Percentiles rank a stretch among this genome's conserved stretches.
These are phyloP conservation scores for Ornithoptera priamus DNA, from an alignment of 2,888 invertebrate genomes.

Conservation along the genomic window DNA sequence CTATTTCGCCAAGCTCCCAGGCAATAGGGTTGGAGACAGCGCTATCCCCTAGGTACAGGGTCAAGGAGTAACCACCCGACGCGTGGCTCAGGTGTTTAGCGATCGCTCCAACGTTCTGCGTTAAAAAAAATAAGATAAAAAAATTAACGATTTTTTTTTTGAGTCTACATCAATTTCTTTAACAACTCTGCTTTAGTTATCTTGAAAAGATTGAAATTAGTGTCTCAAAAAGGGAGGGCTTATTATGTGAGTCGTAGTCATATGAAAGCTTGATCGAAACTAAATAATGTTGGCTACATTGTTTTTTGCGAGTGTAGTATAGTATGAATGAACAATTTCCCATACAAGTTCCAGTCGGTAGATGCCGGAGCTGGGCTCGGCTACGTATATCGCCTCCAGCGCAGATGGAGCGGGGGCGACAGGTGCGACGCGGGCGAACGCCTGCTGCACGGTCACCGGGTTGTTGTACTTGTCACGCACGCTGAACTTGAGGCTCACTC, in stretches of 20 bases:
- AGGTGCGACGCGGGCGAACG: slow-evolving; percentile 89
- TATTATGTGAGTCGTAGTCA: too few relatives aligned
- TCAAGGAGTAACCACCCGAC: slow-evolving; percentile 90
- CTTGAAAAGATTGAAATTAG: too few relatives aligned
- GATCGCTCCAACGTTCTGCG: slow-evolving; percentile 87
- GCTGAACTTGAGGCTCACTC: slow-evolving; percentile 88
- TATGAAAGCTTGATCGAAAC: too few relatives aligned
- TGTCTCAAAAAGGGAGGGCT: too few relatives aligned
- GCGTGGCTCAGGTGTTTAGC: slow-evolving; percentile 87
- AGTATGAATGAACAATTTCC: slow-evolving; percentile 19
- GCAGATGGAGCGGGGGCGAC: slow-evolving; percentile 62
- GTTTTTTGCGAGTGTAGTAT: too few relatives aligned
- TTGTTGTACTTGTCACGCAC: slow-evolving; percentile 86
- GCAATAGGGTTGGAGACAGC: slow-evolving; percentile 93
- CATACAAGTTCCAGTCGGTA: slow-evolving; percentile 95
- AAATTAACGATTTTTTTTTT: neutral
- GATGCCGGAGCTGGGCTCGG: slow-evolving; percentile 86
- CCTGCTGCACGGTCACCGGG: slow-evolving; percentile 89
- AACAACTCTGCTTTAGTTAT: too few relatives aligned
- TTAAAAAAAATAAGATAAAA: neutral
- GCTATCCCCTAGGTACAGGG: slow-evolving; percentile 94
- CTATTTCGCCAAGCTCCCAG: slow-evolving; percentile 90
- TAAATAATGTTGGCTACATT: too few relatives aligned
- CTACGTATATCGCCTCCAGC: slow-evolving; percentile 96
- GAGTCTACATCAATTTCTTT: too few relatives aligned